Percentiles rank a stretch among this genome's conserved stretches.
These are phyloP conservation scores for Orgyia antiqua DNA, from an alignment of 2,888 invertebrate species.

Conservation along the genomic window DNA sequence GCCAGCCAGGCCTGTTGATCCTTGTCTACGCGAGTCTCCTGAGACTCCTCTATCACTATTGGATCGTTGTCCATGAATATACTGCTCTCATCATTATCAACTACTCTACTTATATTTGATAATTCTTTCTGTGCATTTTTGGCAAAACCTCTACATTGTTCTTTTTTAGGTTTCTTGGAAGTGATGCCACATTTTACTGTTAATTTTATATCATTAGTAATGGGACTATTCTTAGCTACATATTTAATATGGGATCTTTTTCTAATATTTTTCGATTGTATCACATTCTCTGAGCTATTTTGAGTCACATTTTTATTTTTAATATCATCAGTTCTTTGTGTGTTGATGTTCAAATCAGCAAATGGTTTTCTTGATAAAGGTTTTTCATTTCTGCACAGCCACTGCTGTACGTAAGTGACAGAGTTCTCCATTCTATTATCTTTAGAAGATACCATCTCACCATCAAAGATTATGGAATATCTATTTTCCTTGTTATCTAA, in stretches of 20 bases:
- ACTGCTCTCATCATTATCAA: slow-evolving; percentile 49
- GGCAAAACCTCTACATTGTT: too few relatives aligned
- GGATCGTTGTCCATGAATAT: slow-evolving; percentile 48
- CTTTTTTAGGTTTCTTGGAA: slow-evolving; percentile 13
- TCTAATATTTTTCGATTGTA: slow-evolving; percentile 8
- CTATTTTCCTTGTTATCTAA: slow-evolving; percentile 41
- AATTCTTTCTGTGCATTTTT: slow-evolving; percentile 13
- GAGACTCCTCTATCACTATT: slow-evolving; percentile 49
- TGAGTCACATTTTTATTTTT: slow-evolving; percentile 6
- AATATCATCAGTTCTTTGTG: slow-evolving; percentile 10
- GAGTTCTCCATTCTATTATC: slow-evolving; percentile 45
- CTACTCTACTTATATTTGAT: slow-evolving; percentile 2
- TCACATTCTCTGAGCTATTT: slow-evolving; percentile 7
- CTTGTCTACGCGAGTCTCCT: slow-evolving; percentile 45
- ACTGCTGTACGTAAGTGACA: slow-evolving; percentile 47
- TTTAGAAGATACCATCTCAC: slow-evolving; percentile 35
- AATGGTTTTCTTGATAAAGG: slow-evolving; percentile 46
- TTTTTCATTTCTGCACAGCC: slow-evolving; percentile 47
- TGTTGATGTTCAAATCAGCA: slow-evolving; percentile 49
- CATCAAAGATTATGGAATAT: slow-evolving; percentile 32
- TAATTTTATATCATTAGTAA: neutral
- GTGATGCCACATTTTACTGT: neutral
- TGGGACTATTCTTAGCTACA: slow-evolving; percentile 7
- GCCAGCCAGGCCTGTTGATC: slow-evolving; percentile 53
- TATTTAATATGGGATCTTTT: slow-evolving; percentile 29